Conservation (phyloP, 2,113 vertebrate genomes). For the Odontophorus gujanensis region DNA sequence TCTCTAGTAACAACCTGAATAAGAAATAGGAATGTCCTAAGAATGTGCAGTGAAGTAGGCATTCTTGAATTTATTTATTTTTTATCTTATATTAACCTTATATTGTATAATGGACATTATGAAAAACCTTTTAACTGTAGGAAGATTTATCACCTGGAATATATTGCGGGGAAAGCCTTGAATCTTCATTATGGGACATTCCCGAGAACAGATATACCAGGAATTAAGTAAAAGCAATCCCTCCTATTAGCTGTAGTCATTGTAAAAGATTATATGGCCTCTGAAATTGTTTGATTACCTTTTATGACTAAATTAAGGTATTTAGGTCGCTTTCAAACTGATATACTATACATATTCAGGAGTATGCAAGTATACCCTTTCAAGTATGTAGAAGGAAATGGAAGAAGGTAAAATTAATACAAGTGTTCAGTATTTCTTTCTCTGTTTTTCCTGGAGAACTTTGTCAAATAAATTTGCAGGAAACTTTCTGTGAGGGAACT, state of each 20-base stretch:
- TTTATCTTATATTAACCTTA: background rate
- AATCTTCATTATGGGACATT: background rate
- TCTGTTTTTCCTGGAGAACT: background rate
- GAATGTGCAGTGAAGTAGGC: background rate
- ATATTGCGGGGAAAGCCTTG: background rate
- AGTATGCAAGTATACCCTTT: background rate
- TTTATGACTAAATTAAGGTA: background rate
- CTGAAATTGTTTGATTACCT: background rate
- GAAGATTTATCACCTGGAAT: background rate
- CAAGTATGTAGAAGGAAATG: background rate
- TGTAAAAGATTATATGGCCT: background rate
- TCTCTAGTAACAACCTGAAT: background rate
- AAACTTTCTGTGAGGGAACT: background rate
- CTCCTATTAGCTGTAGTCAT: background rate
- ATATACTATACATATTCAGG: background rate
- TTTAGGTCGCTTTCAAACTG: background rate
- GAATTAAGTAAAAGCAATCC: background rate
- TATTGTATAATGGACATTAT: background rate
- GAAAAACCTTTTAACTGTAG: background rate
- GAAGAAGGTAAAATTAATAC: background rate
- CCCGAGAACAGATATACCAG: background rate
- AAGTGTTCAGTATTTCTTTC: background rate
- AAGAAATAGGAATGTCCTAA: background rate
- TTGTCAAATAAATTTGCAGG: background rate
- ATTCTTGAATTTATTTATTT: background rate